A percentile compares a stretch with the other conserved stretches of the same genome.
These are phyloP conservation scores for Melitaea athalia DNA, from an alignment of 2,888 invertebrate species.

Conservation along the genomic window DNA sequence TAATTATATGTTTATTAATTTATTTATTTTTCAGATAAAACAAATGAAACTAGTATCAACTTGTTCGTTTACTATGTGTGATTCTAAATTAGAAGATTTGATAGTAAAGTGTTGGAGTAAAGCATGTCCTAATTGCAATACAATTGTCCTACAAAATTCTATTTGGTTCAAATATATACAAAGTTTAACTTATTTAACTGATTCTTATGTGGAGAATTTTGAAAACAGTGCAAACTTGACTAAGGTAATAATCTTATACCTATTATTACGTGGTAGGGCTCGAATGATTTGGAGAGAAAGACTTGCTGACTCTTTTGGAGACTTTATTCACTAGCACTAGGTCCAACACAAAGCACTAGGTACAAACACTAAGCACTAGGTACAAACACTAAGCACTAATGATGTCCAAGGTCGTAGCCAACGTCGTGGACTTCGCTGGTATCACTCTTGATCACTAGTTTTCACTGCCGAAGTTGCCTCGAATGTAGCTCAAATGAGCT, in stretches of 20 bases:
- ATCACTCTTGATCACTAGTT: too few species aligned
- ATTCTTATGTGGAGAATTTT: slow-evolving; percentile 44
- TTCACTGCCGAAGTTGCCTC: too few species aligned
- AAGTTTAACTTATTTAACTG: slow-evolving; percentile 53
- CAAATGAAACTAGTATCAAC: slow-evolving; percentile 56
- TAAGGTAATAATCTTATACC: slow-evolving; percentile 48
- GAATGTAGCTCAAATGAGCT: too few species aligned
- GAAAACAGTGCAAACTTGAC: slow-evolving; percentile 46
- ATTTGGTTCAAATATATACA: slow-evolving; percentile 50
- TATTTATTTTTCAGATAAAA: slow-evolving; percentile 53
- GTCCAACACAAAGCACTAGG: too few species aligned
- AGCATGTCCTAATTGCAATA: slow-evolving; percentile 51
- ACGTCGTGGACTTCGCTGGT: too few species aligned
- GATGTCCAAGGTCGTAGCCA: too few species aligned
- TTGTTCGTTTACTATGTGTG: slow-evolving; percentile 49
- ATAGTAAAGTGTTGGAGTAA: slow-evolving; percentile 56
- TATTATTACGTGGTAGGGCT: too few species aligned
- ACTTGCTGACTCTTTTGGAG: too few species aligned
- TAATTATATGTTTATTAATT: not conserved
- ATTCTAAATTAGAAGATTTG: slow-evolving; percentile 47
- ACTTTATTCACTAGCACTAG: too few species aligned
- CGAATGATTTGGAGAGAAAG: too few species aligned
- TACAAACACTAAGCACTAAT: too few species aligned
- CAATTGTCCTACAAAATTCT: slow-evolving; percentile 39
- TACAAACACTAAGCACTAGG: too few species aligned